Conservation (phyloP, 2,797 vertebrate species). For the Acropternis orthonyx region DNA sequence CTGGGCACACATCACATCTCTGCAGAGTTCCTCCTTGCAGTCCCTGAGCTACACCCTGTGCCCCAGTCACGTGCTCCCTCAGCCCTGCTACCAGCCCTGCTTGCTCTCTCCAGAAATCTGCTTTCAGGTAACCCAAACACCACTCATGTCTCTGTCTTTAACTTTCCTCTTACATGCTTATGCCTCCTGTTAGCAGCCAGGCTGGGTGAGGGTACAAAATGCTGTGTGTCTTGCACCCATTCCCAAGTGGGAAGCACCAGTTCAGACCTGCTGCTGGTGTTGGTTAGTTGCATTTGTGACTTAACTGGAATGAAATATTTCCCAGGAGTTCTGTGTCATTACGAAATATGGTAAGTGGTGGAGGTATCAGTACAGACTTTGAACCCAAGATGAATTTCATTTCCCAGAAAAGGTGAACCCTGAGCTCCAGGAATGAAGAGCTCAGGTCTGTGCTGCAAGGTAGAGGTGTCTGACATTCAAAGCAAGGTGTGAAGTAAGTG, state of each 20-base stretch:
- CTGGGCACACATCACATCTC: rapidly evolving
- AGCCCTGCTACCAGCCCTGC: background rate
- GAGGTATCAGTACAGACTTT: background rate
- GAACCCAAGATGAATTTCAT: background rate
- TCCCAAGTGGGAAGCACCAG: background rate
- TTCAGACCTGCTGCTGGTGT: background rate
- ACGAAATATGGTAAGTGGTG: background rate
- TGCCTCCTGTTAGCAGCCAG: background rate
- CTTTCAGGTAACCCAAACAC: background rate
- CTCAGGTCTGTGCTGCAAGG: background rate
- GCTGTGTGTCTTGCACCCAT: rapidly evolving
- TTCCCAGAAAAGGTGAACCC: background rate
- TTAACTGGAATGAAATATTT: background rate
- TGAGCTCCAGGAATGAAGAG: background rate
- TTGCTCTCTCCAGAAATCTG: background rate
- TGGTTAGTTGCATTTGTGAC: background rate
- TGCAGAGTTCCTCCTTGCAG: rapidly evolving
- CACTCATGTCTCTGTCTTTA: background rate
- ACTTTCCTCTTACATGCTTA: background rate
- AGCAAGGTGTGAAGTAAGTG: background rate
- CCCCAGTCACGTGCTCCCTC: rapidly evolving
- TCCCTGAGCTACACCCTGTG: background rate
- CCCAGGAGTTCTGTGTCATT: background rate
- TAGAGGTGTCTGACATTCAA: background rate
- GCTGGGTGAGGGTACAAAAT: background rate